These are phyloP conservation scores for Zele albiditarsus DNA, from an alignment of 2,888 invertebrate genomes.

Conservation along the genomic window DNA sequence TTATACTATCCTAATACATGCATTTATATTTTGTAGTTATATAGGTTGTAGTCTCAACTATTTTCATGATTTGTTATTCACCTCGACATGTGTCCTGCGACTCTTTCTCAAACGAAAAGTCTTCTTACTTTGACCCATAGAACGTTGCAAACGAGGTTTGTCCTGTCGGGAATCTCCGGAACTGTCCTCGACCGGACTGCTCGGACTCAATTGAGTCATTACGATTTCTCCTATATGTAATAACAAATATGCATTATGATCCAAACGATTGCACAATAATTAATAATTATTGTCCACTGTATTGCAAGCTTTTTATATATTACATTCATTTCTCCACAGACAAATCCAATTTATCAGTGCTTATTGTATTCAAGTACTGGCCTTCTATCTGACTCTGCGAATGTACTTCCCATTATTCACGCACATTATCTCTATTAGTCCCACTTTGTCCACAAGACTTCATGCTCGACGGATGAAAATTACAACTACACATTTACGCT, in stretches of 20 bases:
- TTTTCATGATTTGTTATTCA: slow-evolving; percentile 64
- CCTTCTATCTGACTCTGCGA: no score
- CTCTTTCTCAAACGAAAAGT: slow-evolving; percentile 91
- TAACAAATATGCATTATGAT: slow-evolving; percentile 6
- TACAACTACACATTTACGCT: not conserved
- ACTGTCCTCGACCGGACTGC: slow-evolving; percentile 81
- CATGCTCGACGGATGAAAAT: not conserved
- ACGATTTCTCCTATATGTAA: slow-evolving; percentile 80
- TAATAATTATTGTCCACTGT: slow-evolving; percentile 30
- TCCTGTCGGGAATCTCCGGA: slow-evolving; percentile 77
- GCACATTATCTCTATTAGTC: not conserved
- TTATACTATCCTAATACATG: no score
- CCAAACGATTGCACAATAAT: not conserved
- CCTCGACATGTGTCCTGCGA: slow-evolving; percentile 82
- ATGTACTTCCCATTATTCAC: not conserved
- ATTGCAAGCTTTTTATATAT: not conserved
- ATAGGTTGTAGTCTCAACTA: not conserved
- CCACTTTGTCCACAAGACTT: not conserved
- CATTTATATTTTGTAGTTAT: no score
- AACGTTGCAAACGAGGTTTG: slow-evolving; percentile 87
- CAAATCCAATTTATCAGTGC: not conserved
- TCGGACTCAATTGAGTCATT: slow-evolving; percentile 84
- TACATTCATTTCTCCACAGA: not conserved
- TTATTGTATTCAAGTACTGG: not conserved
- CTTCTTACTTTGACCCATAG: slow-evolving; percentile 94